These are phyloP conservation scores for Nebria salina DNA, from an alignment of 2,888 invertebrate species.

Conservation along the genomic window DNA sequence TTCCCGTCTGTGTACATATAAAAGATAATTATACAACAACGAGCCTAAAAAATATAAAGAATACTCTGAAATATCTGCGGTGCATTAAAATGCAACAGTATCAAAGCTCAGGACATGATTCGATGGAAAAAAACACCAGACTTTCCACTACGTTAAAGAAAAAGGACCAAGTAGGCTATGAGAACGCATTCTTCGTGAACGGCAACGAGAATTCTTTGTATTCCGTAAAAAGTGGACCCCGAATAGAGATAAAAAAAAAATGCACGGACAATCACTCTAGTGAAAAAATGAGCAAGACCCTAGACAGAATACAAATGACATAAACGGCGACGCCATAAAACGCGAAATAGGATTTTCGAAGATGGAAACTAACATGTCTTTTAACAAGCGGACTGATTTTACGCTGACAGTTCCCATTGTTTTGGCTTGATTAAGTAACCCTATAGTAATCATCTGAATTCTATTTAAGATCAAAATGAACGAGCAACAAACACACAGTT, in stretches of 20 bases:
- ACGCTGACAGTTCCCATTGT: slow-evolving; percentile 54
- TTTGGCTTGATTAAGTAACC: slow-evolving; percentile 52
- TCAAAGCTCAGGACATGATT: background rate
- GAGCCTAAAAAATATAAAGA: background rate
- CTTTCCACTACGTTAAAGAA: slow-evolving; percentile 36
- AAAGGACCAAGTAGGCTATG: slow-evolving; percentile 21
- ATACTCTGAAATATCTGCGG: slow-evolving; percentile 21
- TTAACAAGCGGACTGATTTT: slow-evolving; percentile 55
- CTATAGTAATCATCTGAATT: slow-evolving; percentile 51
- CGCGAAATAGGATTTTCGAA: slow-evolving; percentile 40
- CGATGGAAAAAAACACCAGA: slow-evolving; percentile 18
- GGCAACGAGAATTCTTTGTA: slow-evolving; percentile 27
- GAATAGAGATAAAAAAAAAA: slow-evolving; percentile 50
- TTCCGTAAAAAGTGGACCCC: slow-evolving; percentile 32
- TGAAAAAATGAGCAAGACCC: slow-evolving; percentile 48
- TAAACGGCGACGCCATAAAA: slow-evolving; percentile 35
- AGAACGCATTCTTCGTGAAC: slow-evolving; percentile 41
- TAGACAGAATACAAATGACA: slow-evolving; percentile 55
- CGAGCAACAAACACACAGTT: background rate
- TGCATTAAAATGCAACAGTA: slow-evolving; percentile 37
- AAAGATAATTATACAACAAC: slow-evolving; percentile 5
- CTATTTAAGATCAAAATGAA: slow-evolving; percentile 45
- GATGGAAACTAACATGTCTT: slow-evolving; percentile 50
- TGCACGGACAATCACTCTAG: slow-evolving; percentile 46
- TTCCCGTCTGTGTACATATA: background rate